Evolutionary conservation across 2,888 invertebrate genomes (phyloP), one percentile per base, ranked within the genome.

Genomic region (Trilocha varians): DNA sequence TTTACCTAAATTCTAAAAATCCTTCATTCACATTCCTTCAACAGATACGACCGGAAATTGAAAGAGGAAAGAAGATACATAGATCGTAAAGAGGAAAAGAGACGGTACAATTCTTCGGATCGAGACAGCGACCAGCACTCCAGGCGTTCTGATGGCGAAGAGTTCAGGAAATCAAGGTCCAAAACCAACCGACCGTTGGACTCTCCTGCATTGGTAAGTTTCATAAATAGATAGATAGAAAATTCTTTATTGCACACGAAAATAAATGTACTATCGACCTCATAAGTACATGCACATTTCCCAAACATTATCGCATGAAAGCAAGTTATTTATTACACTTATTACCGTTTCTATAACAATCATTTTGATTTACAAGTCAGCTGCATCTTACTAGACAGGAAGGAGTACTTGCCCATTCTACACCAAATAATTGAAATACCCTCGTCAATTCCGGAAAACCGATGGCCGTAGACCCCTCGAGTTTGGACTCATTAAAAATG

Each of bases 91-190:
- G 59, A 67, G 38, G 70, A 73, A 86, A 90, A 69, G 50, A 87
- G 87, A 46, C 88, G 91, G 55, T 90, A 91, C 70, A 77, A 83
- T 56, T 87, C 87, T 1, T 84, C 83, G 25, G 88, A 87, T 33
- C 74, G 87, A 40, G 88, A 87, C 46, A 86, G 87, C 50, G 80
- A 79, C 39, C 70, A 63, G 34, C 77, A 67, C 38, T 59, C 59
- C 3, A 62, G 75, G 36, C 74, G 73, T 13, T 78, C 80, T n/a
- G 82, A 80, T 13, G 68, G 65, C 0, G 78, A 79, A 48, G 77
- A 74, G 16, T 54, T 71, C 33, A 62, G 76, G 49, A 73, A 68
- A 49, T 66, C 73, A 17, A 69, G 71, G 41, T 70, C 80, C 0
- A 70, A 73, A 18, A 70, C 70, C 4, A 66, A 76, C n/a, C 70